A percentile compares a stretch with the other conserved stretches of the same genome.
Conservation (phyloP, 2,888 invertebrate species). For the Agonopterix subpropinquella region DNA sequence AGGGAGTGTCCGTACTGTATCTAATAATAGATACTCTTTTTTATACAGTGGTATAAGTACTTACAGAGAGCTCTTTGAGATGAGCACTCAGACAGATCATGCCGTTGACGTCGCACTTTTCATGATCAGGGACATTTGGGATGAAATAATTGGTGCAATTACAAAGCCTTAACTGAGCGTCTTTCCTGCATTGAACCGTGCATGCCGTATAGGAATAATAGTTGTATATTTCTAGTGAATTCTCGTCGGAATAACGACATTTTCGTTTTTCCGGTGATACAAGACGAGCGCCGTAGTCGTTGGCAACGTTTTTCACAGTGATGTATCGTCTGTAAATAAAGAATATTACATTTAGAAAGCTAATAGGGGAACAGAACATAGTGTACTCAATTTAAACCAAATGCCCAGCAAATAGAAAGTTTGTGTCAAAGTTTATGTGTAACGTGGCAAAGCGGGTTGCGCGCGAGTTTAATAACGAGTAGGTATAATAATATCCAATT, state of each 20-base stretch:
- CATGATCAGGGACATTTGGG: conserved; percentile 75
- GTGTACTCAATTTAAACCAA: too few species aligned
- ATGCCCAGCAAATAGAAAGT: too few species aligned
- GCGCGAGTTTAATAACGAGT: too few species aligned
- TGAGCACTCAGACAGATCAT: conserved; percentile 79
- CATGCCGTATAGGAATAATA: conserved; percentile 84
- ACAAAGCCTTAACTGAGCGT: conserved; percentile 78
- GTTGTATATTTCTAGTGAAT: conserved; percentile 71
- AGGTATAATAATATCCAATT: too few species aligned
- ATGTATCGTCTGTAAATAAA: conserved; percentile 65
- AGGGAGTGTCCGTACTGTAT: too few species aligned
- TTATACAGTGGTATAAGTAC: too few species aligned
- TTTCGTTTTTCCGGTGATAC: conserved; percentile 80
- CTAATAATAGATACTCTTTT: too few species aligned
- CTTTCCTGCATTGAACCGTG: conserved; percentile 82
- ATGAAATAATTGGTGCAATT: conserved; percentile 83
- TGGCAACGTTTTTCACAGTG: conserved; percentile 79
- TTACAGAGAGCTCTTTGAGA: conserved; percentile 78
- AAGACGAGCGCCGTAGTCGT: conserved; percentile 78
- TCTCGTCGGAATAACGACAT: conserved; percentile 84
- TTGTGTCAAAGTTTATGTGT: too few species aligned
- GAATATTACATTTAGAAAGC: neutral
- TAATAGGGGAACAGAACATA: too few species aligned
- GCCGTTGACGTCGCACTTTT: conserved; percentile 80
- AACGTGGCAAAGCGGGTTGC: too few species aligned